Percentiles rank a stretch among this genome's conserved stretches.
These are phyloP conservation scores for Azemiops feae DNA, from an alignment of 2,113 vertebrate species.

Conservation along the genomic window DNA sequence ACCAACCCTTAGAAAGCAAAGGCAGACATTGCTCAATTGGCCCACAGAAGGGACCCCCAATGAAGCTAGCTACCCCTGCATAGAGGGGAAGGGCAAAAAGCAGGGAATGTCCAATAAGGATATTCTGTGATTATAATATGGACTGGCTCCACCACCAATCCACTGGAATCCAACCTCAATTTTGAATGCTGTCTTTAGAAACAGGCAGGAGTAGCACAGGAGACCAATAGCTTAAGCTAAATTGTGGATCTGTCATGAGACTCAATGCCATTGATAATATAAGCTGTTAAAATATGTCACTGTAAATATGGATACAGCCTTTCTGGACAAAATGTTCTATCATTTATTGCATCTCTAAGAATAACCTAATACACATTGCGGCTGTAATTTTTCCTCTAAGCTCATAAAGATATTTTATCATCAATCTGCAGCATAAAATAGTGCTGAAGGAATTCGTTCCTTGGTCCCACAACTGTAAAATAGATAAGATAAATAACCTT, in stretches of 20 bases:
- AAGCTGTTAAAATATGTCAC: slow-evolving; percentile 14
- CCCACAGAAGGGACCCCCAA: background rate
- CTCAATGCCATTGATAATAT: background rate
- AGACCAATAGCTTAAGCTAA: background rate
- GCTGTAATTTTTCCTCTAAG: background rate
- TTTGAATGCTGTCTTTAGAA: background rate
- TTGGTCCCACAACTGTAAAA: background rate
- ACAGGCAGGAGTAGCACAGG: background rate
- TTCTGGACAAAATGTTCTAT: background rate
- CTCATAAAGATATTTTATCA: background rate
- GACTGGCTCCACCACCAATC: background rate
- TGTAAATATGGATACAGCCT: background rate
- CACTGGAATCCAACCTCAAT: background rate
- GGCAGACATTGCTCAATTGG: background rate
- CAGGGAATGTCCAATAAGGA: background rate
- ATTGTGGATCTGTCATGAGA: background rate
- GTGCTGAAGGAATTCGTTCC: background rate
- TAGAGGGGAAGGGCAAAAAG: background rate
- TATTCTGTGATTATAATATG: background rate
- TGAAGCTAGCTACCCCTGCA: background rate
- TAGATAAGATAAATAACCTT: too few relatives aligned
- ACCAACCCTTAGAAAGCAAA: background rate
- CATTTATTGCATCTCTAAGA: background rate
- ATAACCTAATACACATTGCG: background rate
- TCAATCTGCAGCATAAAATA: background rate